Base-by-base conservation (phyloP, 2,888 invertebrate genomes). In the Drosophila paranaensis region DNA sequence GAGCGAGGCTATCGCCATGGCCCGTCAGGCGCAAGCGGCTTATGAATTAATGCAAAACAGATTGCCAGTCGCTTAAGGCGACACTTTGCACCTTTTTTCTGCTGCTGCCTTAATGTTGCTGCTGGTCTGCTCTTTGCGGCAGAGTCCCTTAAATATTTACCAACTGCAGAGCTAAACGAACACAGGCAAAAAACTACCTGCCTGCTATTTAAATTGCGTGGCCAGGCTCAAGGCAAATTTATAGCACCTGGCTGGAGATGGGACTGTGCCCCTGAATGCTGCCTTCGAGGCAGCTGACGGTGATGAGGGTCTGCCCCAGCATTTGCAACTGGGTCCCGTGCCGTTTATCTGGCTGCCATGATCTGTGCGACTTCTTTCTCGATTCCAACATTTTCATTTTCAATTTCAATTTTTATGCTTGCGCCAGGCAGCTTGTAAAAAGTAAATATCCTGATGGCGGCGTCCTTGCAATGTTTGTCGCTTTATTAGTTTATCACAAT, bases 41-140 rank as follows among this genome's bases (percentile, higher is more conserved):
- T 85, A 89, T 89, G 86, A 88, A 85, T 89, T 88, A 89, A 85
- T 88, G 88, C 83, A 89, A 89, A 85, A 85, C 83, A 84, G 83
- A 84, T 84, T 84, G 83, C 79, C 60, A 71, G 60, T 67, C 72
- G 83, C 89, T 81, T 79, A 81, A 76, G 89, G 89, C 88, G 89
- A 87, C 83, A 83, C 83, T 83, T 83, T 87, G 88, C 83, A 84
- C 82, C 82, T 88, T 82, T 77, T 56, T 69, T 42, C 42, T 14
- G 16, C 30, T 1, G 42, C 43, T 55, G 35, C 33, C 35, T 30
- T 20, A 2, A 14, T n/a, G 25, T 37, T 54, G 40, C 30, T 54
- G 54, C 54, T 40, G n/a, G n/a, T 25, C 33, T 55, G 42, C 42
- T 45, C 48, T 45, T 54, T 45, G 60, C 46, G 60, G 54, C 54